A percentile compares a stretch with the other conserved stretches of the same genome.
phyloP scores from a whole-genome alignment of 1,140 invertebrate species.

The Venturia canescens region DNA sequence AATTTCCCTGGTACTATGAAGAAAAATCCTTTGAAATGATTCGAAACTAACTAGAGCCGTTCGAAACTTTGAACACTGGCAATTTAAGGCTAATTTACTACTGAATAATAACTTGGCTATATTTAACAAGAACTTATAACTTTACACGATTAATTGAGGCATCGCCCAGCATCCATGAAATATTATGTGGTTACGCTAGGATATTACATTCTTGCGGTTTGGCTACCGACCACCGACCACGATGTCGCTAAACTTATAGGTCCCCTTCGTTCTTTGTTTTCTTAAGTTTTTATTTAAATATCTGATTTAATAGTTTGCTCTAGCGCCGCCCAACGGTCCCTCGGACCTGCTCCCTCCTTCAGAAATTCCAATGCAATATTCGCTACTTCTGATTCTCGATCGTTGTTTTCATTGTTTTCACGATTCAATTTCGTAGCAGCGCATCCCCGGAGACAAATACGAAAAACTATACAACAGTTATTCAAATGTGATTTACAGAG shows the following conservation, averaged over 20 bases:
- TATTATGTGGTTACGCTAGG: not conserved
- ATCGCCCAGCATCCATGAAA: not conserved
- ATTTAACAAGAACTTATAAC: not conserved
- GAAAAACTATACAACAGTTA: too few relatives aligned
- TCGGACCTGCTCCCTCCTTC: too few relatives aligned
- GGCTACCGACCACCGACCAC: not conserved
- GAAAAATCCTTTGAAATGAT: too few relatives aligned
- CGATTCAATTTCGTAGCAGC: too few relatives aligned
- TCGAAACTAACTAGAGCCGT: too few relatives aligned
- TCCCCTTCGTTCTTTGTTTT: not conserved
- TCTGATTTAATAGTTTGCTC: not conserved
- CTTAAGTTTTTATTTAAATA: not conserved
- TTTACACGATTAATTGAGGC: not conserved
- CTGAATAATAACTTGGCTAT: not conserved
- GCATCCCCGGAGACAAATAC: too few relatives aligned
- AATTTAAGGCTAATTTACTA: not conserved
- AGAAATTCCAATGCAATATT: too few relatives aligned
- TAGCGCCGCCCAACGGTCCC: not conserved
- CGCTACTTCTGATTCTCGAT: too few relatives aligned
- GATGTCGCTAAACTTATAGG: not conserved
- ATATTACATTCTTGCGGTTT: conserved; percentile 11
- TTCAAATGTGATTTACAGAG: too few relatives aligned
- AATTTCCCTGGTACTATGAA: too few relatives aligned
- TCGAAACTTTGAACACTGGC: too few relatives aligned
- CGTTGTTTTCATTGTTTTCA: too few relatives aligned